phyloP scores from a whole-genome alignment of 2,888 invertebrate genomes.

The Helicoverpa assulta region DNA sequence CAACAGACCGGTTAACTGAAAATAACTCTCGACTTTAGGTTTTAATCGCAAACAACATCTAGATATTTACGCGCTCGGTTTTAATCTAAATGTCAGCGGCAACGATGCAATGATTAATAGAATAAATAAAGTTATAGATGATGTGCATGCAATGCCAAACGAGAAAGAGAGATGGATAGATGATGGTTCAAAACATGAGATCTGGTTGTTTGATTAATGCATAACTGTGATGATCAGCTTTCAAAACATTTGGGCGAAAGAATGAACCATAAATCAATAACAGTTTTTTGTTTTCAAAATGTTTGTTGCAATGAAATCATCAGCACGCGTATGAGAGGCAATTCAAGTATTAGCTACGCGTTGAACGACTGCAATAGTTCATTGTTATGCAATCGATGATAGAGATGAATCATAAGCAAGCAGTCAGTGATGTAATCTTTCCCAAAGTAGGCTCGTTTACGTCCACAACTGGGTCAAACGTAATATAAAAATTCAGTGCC shows the following conservation, averaged over 20 bases:
- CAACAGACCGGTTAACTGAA: conserved; percentile 69
- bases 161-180: conserved; percentile 18
- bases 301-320: conserved; percentile 39
- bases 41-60: conserved; percentile 58
- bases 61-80: conserved; percentile 42
- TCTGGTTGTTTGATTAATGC: conserved; percentile 22
- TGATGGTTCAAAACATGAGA: conserved; percentile 13
- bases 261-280: conserved; percentile 38
- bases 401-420: conserved; percentile 44
- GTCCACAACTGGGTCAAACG: conserved; percentile 39
- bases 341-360: conserved; percentile 24
- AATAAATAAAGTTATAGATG: conserved; percentile 31
- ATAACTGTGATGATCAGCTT: conserved; percentile 13
- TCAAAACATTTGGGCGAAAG: conserved; percentile 34
- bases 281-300: conserved; percentile 40
- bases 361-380: conserved; percentile 42
- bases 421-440: conserved; percentile 43
- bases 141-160: conserved; percentile 19
- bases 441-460: conserved; percentile 39
- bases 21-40: conserved; percentile 60
- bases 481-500: conserved; percentile 44
- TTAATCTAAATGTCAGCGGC: conserved; percentile 41
- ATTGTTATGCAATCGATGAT: conserved; percentile 39
- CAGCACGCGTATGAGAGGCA: conserved; percentile 9
- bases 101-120: conserved; percentile 30